Percentiles rank a stretch among this genome's conserved stretches.
Evolutionary conservation across 2,888 invertebrate species (phyloP).

Genomic region (Hypsopygia costalis): DNA sequence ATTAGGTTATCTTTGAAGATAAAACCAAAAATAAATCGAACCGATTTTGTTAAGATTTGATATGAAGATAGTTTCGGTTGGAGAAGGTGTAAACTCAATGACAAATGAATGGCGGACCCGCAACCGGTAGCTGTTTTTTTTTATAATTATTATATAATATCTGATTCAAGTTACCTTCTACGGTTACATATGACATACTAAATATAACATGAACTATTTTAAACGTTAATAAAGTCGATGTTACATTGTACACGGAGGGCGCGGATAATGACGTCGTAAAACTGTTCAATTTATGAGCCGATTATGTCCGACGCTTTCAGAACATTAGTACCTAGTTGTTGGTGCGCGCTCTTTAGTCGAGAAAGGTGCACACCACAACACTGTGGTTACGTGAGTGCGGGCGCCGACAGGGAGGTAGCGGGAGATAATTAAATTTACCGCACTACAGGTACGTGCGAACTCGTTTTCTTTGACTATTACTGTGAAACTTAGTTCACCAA

Average conservation of each 20-base stretch:
- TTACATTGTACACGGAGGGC: slow-evolving; percentile 14
- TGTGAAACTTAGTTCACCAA: slow-evolving; percentile 21
- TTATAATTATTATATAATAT: no score
- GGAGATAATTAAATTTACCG: slow-evolving; percentile 37
- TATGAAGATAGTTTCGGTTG: no score
- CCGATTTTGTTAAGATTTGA: no score
- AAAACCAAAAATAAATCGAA: no score
- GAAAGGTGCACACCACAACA: slow-evolving; percentile 24
- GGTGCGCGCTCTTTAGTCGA: slow-evolving; percentile 20
- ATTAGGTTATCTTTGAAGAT: no score
- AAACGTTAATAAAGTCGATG: neutral
- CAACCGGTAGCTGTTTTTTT: no score
- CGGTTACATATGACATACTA: no score
- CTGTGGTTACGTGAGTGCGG: slow-evolving; percentile 22
- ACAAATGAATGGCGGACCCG: no score
- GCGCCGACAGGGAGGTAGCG: slow-evolving; percentile 14
- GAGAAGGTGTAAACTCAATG: no score
- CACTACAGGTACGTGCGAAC: slow-evolving; percentile 28
- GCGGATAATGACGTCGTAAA: slow-evolving; percentile 18
- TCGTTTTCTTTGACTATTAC: slow-evolving; percentile 29
- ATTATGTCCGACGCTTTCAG: slow-evolving; percentile 26
- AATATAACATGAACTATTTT: neutral
- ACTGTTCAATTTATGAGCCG: slow-evolving; percentile 21
- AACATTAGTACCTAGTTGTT: slow-evolving; percentile 30
- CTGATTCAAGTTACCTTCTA: no score